These are phyloP conservation scores for Gyps fulvus DNA, from an alignment of 2,113 vertebrate genomes.

Conservation along the genomic window DNA sequence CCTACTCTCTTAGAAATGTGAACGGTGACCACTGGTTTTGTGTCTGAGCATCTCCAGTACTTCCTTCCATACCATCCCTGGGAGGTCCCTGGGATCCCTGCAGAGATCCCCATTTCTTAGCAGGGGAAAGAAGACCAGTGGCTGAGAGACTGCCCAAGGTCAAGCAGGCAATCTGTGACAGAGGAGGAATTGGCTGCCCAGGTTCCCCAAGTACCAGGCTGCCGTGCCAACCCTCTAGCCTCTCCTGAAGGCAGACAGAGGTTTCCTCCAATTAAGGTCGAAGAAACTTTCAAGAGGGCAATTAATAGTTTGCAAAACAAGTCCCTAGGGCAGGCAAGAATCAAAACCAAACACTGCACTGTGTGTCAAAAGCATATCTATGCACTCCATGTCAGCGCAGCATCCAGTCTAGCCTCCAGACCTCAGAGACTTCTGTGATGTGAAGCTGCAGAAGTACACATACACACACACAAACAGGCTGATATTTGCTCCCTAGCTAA, in stretches of 20 bases:
- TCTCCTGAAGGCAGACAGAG: background rate
- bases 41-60: background rate
- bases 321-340: background rate
- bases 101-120: background rate
- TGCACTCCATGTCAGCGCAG: background rate
- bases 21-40: background rate
- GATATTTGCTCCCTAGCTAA: background rate
- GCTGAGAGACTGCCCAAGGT: background rate
- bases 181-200: rapidly evolving
- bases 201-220: background rate
- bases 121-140: background rate
- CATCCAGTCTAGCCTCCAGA: background rate
- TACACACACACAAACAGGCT: background rate
- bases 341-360: background rate
- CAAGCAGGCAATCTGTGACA: background rate
- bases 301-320: background rate
- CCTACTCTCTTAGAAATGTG: background rate
- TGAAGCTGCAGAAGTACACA: background rate
- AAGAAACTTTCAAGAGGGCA: background rate
- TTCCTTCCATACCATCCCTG: background rate
- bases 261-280: background rate
- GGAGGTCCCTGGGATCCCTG: background rate
- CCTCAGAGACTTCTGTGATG: background rate
- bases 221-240: background rate
- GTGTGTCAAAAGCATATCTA: background rate